A percentile compares a stretch with the other conserved stretches of the same genome.
phyloP scores from a whole-genome alignment of 2,113 vertebrate species.

The Hippoglossus stenolepis region DNA sequence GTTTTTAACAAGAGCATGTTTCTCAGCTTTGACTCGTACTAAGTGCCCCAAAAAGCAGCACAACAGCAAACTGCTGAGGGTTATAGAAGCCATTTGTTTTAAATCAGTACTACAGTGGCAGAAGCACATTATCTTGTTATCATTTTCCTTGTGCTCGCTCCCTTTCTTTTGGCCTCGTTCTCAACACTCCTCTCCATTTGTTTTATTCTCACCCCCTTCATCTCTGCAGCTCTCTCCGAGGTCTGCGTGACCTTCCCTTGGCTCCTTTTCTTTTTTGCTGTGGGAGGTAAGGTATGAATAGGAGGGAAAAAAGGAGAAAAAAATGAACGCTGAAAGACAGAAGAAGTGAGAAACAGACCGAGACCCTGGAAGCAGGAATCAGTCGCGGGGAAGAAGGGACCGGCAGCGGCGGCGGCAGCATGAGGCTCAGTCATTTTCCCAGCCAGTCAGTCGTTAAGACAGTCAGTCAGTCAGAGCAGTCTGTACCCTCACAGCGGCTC shows the following conservation, averaged over 20 bases:
- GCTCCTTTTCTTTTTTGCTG: conserved; percentile 14
- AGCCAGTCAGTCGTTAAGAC: conserved; percentile 29
- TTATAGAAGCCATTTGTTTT: conserved; percentile 37
- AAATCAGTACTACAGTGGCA: conserved; percentile 33
- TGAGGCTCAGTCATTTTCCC: conserved; percentile 46
- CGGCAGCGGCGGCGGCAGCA: not conserved
- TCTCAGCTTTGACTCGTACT: not conserved
- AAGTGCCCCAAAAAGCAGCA: conserved; percentile 14
- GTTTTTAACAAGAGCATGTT: conserved; percentile 5
- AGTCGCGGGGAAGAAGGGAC: conserved; percentile 7
- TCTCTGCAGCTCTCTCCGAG: conserved; percentile 27
- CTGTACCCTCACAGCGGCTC: conserved; percentile 42
- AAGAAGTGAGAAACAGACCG: conserved; percentile 8
- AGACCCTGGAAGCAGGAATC: conserved; percentile 13
- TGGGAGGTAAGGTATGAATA: conserved; percentile 30
- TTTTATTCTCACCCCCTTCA: conserved; percentile 53
- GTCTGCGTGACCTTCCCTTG: conserved; percentile 25
- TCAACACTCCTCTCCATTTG: conserved; percentile 52
- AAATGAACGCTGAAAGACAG: conserved; percentile 9
- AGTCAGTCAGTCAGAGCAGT: conserved; percentile 57
- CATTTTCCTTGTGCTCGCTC: conserved; percentile 33
- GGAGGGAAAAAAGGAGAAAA: not conserved
- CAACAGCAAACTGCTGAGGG: not conserved
- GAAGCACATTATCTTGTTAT: conserved; percentile 43
- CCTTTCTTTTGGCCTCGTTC: conserved; percentile 17